These are phyloP conservation scores for Mixornis gularis DNA, from an alignment of 2,113 vertebrate species.

Conservation along the genomic window DNA sequence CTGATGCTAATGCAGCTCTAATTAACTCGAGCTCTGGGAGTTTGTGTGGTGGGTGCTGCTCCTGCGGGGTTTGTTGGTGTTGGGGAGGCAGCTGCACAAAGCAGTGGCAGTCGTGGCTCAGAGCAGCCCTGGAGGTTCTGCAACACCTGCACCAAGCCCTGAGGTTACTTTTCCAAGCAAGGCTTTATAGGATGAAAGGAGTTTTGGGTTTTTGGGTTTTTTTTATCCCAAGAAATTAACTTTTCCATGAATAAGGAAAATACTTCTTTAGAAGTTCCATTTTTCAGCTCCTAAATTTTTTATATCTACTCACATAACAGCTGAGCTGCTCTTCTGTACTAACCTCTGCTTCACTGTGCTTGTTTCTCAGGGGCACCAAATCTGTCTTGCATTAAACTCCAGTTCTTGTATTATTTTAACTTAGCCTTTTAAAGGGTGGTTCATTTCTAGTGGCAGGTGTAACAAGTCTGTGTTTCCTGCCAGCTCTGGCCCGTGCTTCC, in stretches of 20 bases:
- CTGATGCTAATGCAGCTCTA: background rate
- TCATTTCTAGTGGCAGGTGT: conserved; percentile 27
- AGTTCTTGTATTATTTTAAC: background rate
- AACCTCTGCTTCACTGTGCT: background rate
- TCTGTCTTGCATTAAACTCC: conserved; percentile 3
- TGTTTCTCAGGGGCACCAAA: background rate
- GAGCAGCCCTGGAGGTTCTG: background rate
- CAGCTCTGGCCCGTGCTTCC: background rate
- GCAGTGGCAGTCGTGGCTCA: background rate
- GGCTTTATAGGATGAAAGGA: background rate
- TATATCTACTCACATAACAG: background rate
- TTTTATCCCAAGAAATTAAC: background rate
- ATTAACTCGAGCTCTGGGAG: background rate
- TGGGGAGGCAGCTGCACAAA: background rate
- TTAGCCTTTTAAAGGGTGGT: background rate
- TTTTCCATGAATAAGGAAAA: background rate
- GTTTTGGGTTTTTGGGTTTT: background rate
- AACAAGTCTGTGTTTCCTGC: background rate
- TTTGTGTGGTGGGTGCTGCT: background rate
- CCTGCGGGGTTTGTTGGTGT: background rate
- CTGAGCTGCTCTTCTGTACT: background rate
- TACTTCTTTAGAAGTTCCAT: background rate
- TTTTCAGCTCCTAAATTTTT: background rate
- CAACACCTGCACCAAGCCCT: background rate
- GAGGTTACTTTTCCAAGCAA: background rate